Evolutionary conservation across 1,140 invertebrate genomes (phyloP).

Genomic region (Chironomus striatipennis): DNA sequence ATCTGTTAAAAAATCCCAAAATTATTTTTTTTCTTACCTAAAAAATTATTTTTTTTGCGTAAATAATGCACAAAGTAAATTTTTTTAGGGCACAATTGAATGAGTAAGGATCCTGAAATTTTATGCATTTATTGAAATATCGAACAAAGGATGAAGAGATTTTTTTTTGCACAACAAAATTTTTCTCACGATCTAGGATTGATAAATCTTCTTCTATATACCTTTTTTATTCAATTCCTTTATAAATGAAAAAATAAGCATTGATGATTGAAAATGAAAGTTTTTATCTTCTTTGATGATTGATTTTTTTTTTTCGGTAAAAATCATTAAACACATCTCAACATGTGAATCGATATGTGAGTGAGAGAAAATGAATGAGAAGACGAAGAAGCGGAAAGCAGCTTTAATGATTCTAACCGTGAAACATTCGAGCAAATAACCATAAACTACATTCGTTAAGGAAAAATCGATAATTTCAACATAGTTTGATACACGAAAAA

Average conservation of each 20-base stretch:
- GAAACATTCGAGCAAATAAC: conserved; percentile 22
- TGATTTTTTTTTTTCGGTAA: not conserved
- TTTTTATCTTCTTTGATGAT: not conserved
- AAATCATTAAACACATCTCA: not conserved
- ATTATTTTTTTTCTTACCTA: not conserved
- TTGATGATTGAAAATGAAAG: conserved; percentile 14
- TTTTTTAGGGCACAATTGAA: conserved; percentile 16
- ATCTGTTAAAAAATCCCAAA: not conserved
- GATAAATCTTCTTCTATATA: not conserved
- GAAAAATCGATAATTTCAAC: conserved; percentile 23
- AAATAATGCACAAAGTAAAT: not conserved
- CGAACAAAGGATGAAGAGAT: not conserved
- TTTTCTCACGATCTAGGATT: conserved; percentile 20
- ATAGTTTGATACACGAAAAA: conserved; percentile 22
- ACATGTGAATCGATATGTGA: not conserved
- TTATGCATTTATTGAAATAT: conserved; percentile 23
- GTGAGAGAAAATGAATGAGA: not conserved
- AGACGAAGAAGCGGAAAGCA: not conserved
- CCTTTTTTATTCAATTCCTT: not conserved
- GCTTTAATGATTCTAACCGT: conserved; percentile 19
- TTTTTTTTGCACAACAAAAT: conserved; percentile 16
- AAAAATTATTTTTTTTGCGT: not conserved
- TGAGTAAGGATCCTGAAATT: not conserved
- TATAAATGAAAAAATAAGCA: not conserved
- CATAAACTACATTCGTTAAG: conserved; percentile 24